Base-by-base conservation (phyloP, 2,797 vertebrate genomes). In the Discoglossus pictus region DNA sequence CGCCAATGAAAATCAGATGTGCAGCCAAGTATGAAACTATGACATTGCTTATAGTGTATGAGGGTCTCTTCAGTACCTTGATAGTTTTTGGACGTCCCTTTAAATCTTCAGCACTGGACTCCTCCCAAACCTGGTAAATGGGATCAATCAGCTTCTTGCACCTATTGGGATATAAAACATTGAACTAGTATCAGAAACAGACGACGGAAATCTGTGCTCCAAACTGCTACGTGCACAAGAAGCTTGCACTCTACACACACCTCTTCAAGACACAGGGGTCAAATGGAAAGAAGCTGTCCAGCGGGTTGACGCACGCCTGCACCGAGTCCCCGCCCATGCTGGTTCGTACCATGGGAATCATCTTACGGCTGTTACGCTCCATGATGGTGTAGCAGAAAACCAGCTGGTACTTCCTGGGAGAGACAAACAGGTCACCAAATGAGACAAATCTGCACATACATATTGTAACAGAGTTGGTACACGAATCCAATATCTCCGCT, bases 311-410 rank as follows among this genome's bases (percentile, higher is more conserved):
- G 78, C 89, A 92, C 2, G 89, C 85, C 75, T 84, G 83, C 31
- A 93, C 84, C 0, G 80, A 74, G 78, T 92, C 91, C 0, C 94
- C 94, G 0, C 92, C 90, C 0, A 74, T 62, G 13, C 92, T 91
- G 23, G 80, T 94, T 74, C 92, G 87, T 11, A 97, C 82, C 9
- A 96, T 84, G 0, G 96, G 95, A 40, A 99, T 82, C 61, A 87
- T 67, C 16, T 88, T 85, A 2, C 96, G 91, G 31, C 88, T 94
- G 82, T 99, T 99, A 73, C 88, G 89, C 83, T 99, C 95, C 8
- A 99, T 97, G 76, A 99, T 92, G 0, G 92, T 95, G 83, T 98
- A 98, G 78, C 97, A 99, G 82, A 99, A 97, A 60, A 93, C 97
- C n/a, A 99, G 75, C 83, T 99, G 97, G 74, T 98, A 99, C 60